phyloP scores from a whole-genome alignment of 1,140 invertebrate species.

The Bacillus rossius region DNA sequence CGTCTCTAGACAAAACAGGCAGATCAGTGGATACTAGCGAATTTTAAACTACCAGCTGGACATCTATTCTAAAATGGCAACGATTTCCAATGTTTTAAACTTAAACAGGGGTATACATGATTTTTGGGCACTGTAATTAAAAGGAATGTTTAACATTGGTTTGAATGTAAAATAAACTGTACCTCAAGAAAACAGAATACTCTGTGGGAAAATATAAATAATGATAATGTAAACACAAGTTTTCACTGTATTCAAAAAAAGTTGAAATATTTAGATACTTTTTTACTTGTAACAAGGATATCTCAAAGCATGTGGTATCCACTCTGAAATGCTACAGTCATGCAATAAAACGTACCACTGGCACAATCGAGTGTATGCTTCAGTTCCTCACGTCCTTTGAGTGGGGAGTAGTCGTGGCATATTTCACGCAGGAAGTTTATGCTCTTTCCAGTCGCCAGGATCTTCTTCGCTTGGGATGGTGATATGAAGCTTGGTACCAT shows the following conservation, averaged over 20 bases:
- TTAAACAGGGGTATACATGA: too few relatives aligned
- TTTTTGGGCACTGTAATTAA: too few relatives aligned
- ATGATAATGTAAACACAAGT: neutral
- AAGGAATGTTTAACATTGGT: too few relatives aligned
- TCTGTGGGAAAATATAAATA: neutral
- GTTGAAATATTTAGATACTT: neutral
- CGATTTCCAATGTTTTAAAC: too few relatives aligned
- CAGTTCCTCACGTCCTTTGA: constrained; percentile 60
- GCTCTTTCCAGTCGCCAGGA: constrained; percentile 89
- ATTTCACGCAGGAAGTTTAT: constrained; percentile 92
- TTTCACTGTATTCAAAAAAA: neutral
- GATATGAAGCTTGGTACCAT: constrained; percentile 80
- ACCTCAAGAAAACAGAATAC: neutral
- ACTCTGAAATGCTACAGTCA: too few relatives aligned
- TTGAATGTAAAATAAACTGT: neutral
- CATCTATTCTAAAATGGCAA: too few relatives aligned
- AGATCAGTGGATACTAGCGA: too few relatives aligned
- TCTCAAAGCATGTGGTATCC: neutral
- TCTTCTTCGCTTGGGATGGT: constrained; percentile 61
- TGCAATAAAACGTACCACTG: constrained; percentile 33
- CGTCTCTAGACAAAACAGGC: too few relatives aligned
- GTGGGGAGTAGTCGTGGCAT: constrained; percentile 70
- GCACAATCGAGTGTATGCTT: constrained; percentile 41
- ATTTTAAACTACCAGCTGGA: too few relatives aligned
- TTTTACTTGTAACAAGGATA: neutral